Evolutionary conservation across 1,140 invertebrate genomes (phyloP).

Genomic region (Lasaia peninsularis): DNA sequence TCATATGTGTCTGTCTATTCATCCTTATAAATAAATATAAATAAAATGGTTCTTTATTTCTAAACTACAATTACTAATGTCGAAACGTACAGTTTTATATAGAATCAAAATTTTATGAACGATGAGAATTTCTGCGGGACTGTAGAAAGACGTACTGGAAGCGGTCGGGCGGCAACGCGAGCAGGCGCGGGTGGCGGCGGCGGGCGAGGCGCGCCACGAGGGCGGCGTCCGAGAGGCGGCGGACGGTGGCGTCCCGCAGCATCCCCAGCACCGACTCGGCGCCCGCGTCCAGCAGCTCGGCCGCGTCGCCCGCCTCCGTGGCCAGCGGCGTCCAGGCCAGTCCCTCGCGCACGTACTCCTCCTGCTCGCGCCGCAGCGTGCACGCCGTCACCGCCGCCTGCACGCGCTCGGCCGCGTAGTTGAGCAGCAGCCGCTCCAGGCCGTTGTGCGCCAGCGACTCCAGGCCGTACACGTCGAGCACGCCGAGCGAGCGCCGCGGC

Average conservation of each 20-base stretch:
- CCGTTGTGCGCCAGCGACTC: constrained; percentile 87
- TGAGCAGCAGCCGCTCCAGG: constrained; percentile 91
- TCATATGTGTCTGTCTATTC: no score
- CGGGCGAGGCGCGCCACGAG: constrained; percentile 86
- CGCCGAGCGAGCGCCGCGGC: constrained; percentile 80
- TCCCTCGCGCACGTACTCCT: constrained; percentile 87
- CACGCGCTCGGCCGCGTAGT: constrained; percentile 94
- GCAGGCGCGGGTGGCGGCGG: constrained; percentile 80
- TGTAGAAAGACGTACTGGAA: constrained; percentile 42
- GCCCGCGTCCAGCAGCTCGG: constrained; percentile 56
- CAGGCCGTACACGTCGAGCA: constrained; percentile 94
- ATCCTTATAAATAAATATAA: no score
- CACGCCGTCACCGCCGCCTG: constrained; percentile 85
- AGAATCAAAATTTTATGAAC: not conserved
- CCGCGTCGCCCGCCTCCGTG: constrained; percentile 42
- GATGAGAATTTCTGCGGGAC: not conserved
- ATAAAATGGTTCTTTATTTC: no score
- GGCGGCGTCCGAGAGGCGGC: constrained; percentile 77
- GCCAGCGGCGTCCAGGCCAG: constrained; percentile 48
- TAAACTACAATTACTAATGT: no score
- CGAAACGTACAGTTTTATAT: no score
- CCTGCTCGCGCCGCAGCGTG: constrained; percentile 88
- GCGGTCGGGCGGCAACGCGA: constrained; percentile 63
- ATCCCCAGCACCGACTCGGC: constrained; percentile 52
- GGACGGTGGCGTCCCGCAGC: constrained; percentile 34